Percentiles rank a stretch among this genome's conserved stretches.
Evolutionary conservation across 1,140 invertebrate genomes (phyloP).

Genomic region (Euura saliciscinereae): DNA sequence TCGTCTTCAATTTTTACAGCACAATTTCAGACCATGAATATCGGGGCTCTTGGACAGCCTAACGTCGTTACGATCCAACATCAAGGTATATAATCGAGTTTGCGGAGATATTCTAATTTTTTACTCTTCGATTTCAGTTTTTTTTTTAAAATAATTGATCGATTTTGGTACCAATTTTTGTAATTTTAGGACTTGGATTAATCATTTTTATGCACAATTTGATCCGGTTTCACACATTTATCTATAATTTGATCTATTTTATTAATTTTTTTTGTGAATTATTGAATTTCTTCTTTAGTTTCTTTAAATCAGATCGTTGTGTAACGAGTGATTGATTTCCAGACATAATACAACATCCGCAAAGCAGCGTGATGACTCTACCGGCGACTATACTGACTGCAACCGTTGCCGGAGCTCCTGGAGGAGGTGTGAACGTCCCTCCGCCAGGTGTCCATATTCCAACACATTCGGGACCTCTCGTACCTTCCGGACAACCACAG

Average conservation of each 20-base stretch:
- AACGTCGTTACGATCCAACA: conserved; percentile 59
- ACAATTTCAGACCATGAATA: conserved; percentile 60
- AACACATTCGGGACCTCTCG: conserved; percentile 50
- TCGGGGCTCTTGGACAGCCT: conserved; percentile 55
- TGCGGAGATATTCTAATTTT: conserved; percentile 14
- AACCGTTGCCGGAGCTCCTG: conserved; percentile 52
- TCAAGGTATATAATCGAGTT: conserved; percentile 45
- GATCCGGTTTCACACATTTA: too few species aligned
- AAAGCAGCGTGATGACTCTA: conserved; percentile 54
- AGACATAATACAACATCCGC: conserved; percentile 58
- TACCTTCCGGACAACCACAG: conserved; percentile 50
- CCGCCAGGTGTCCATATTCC: conserved; percentile 54
- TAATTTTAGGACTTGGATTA: not conserved
- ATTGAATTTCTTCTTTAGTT: too few species aligned
- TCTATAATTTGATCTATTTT: too few species aligned
- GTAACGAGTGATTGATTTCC: conserved; percentile 4
- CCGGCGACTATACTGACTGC: conserved; percentile 57
- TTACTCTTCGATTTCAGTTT: conserved; percentile 12
- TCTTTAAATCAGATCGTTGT: too few species aligned
- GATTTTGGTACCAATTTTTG: conserved; percentile 15
- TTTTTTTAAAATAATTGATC: not conserved
- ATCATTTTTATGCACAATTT: too few species aligned
- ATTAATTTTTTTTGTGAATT: too few species aligned
- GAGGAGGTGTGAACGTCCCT: conserved; percentile 44
- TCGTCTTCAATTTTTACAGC: conserved; percentile 38